Evolutionary conservation across 2,797 vertebrate genomes (phyloP).

Genomic region (Anolis apletophallus): DNA sequence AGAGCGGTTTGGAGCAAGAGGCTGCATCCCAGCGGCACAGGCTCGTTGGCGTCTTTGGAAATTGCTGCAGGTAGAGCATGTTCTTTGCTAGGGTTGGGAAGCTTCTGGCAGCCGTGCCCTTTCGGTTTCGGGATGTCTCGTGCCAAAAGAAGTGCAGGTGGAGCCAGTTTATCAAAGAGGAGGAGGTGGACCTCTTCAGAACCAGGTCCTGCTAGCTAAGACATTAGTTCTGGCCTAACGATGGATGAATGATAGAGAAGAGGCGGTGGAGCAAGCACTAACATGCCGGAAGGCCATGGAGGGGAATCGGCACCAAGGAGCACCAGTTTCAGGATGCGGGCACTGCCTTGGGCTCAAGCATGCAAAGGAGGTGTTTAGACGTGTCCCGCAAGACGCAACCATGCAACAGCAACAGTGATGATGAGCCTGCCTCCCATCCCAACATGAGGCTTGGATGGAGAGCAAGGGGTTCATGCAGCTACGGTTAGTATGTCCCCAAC

Average conservation of each 20-base stretch:
- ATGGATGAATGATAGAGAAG: not conserved
- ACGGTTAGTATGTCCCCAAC: constrained; percentile 68
- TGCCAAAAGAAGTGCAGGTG: not conserved
- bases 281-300: too few relatives aligned
- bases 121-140: too few relatives aligned
- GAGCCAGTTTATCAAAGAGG: too few relatives aligned
- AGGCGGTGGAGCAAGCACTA: not conserved
- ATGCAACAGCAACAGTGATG: constrained; percentile 71
- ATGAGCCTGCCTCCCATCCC: not conserved
- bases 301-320: not conserved
- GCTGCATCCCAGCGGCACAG: not conserved
- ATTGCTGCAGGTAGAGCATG: not conserved
- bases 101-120: not conserved
- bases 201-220: not conserved
- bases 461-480: constrained; percentile 37
- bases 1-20: not conserved
- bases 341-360: constrained; percentile 18
- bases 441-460: not conserved
- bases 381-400: not conserved
- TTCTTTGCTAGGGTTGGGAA: too few relatives aligned
- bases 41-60: not conserved
- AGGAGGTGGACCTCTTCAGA: not conserved
- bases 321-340: not conserved
- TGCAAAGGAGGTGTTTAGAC: constrained; percentile 37
- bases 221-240: not conserved